Evolutionary conservation across 2,113 vertebrate species (phyloP).

Genomic region (Melierax canorus): DNA sequence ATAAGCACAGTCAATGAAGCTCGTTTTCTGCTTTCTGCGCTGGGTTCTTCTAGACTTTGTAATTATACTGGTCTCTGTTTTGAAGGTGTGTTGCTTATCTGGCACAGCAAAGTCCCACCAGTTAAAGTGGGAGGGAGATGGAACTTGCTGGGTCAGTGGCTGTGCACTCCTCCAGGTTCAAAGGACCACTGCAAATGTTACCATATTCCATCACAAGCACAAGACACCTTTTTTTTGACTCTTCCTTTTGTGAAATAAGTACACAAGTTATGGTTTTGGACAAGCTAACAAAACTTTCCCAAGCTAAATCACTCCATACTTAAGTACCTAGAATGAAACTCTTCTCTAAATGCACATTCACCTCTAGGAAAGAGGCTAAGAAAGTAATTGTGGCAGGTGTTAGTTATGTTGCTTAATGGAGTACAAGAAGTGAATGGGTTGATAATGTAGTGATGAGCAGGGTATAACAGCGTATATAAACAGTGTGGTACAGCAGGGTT

Average conservation of each 20-base stretch:
- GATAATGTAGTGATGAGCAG: neutral
- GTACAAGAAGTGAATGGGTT: neutral
- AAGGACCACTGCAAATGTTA: neutral
- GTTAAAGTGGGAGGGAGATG: neutral
- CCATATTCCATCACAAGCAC: neutral
- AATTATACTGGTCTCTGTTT: neutral
- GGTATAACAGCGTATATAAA: neutral
- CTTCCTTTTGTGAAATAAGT: neutral
- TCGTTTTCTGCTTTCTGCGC: neutral
- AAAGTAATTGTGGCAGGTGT: neutral
- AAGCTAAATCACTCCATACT: neutral
- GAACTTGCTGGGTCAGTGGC: neutral
- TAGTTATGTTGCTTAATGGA: neutral
- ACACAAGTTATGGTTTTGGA: neutral
- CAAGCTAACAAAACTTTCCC: neutral
- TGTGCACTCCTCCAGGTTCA: neutral
- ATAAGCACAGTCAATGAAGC: neutral
- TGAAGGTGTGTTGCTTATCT: neutral
- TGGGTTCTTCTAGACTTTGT: neutral
- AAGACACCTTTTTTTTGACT: accelerated
- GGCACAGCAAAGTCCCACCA: neutral
- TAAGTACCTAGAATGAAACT: neutral
- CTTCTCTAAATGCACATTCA: neutral
- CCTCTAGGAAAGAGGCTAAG: neutral
- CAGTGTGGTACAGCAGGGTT: neutral